These are phyloP conservation scores for Spodoptera exigua DNA, from an alignment of 2,888 invertebrate species.

Conservation along the genomic window DNA sequence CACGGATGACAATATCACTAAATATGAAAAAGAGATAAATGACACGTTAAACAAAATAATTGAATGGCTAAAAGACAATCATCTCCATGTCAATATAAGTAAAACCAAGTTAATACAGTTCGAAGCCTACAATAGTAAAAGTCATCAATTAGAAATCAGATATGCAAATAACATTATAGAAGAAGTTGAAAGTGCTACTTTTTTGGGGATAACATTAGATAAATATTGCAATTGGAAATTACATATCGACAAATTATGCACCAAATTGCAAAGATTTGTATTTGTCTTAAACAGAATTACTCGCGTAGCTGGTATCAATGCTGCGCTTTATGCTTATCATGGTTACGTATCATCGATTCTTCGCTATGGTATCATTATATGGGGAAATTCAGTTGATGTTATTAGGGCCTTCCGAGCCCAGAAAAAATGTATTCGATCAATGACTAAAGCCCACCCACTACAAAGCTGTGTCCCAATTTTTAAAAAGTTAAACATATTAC, in stretches of 20 bases:
- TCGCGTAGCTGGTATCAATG: conserved; percentile 5
- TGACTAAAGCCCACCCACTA: no score
- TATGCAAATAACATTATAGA: conserved; percentile 13
- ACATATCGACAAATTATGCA: conserved; percentile 32
- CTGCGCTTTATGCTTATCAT: conserved; percentile 30
- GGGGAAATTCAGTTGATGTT: conserved; percentile 1
- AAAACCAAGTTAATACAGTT: conserved; percentile 8
- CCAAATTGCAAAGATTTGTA: conserved; percentile 30
- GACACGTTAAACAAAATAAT: conserved; percentile 6
- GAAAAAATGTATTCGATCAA: no score
- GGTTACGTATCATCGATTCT: conserved; percentile 30
- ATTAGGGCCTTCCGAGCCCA: no score
- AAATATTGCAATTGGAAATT: conserved; percentile 24
- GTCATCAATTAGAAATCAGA: conserved; percentile 4
- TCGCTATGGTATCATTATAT: conserved; percentile 21
- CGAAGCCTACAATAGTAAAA: conserved; percentile 1
- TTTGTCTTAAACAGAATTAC: conserved; percentile 23
- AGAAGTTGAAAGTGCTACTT: conserved; percentile 6
- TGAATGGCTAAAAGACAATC: neutral
- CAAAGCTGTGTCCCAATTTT: no score
- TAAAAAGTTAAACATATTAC: no score
- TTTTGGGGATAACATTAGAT: no score
- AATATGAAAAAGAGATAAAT: conserved; percentile 4
- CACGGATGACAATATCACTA: conserved; percentile 3
- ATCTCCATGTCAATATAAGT: conserved; percentile 4